These are phyloP conservation scores for Lycocerus yunnanus DNA, from an alignment of 2,888 invertebrate species.

Conservation along the genomic window DNA sequence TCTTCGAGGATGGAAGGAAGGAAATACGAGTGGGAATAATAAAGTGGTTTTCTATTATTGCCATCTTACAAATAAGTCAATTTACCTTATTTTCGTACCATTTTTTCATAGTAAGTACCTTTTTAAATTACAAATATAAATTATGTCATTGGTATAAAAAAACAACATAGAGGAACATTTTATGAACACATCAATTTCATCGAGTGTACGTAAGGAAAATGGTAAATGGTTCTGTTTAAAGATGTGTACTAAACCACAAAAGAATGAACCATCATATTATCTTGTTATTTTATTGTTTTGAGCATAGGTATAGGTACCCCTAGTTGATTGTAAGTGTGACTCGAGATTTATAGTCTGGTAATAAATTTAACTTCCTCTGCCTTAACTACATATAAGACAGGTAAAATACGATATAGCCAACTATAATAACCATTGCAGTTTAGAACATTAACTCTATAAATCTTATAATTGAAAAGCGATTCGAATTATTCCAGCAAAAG, in stretches of 20 bases:
- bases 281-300: constrained; percentile 17
- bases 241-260: constrained; percentile 25
- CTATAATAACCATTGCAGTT: constrained; percentile 35
- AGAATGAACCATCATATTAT: constrained; percentile 16
- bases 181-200: background rate
- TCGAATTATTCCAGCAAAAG: constrained; percentile 1
- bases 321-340: constrained; percentile 34
- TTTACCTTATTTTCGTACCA: too few species aligned
- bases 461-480: constrained; percentile 39
- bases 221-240: constrained; percentile 22
- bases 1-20: background rate
- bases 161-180: too few species aligned
- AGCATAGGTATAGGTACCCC: constrained; percentile 21
- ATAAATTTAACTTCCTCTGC: constrained; percentile 38
- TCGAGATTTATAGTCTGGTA: constrained; percentile 38
- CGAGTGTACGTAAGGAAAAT: constrained; percentile 20
- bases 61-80: too few species aligned
- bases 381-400: constrained; percentile 42
- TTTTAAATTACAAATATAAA: too few species aligned
- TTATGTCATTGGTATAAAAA: too few species aligned
- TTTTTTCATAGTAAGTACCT: too few species aligned
- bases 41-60: background rate
- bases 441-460: constrained; percentile 38
- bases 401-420: constrained; percentile 42
- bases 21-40: background rate